Evolutionary conservation across 2,113 vertebrate species (phyloP), one percentile per base, ranked within the genome.

Genomic region (Anarrhichthys ocellatus): DNA sequence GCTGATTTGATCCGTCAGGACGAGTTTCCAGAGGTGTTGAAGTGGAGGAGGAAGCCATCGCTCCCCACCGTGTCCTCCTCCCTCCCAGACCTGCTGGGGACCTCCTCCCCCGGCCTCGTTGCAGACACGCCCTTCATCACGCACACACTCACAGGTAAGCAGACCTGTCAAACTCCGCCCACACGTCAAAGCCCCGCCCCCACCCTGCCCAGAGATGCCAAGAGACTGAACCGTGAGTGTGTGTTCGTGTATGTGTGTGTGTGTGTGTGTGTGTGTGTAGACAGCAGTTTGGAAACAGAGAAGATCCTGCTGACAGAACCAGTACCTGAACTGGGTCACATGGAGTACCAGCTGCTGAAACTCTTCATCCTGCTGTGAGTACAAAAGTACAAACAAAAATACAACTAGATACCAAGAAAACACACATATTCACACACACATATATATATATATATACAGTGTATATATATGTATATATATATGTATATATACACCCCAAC

Each of bases 41-140:
- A 97, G 81, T 98, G 97, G 97, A 91, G 96, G 88, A 97, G 97
- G 91, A 97, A 96, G 86, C 94, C 96, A 2, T 96, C 96, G 0
- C 94, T 96, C 0, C 74, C 92, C 0, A 92, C 94, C 0, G 88
- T 92, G 40, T 92, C 92, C 27, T 91, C 90, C 0, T 93, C 92
- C 0, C 89, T 92, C 36, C 92, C 92, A 0, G 96, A 97, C 44
- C 91, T 97, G 85, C 93, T 96, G 87, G 95, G 93, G 42, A 85
- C 92, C 42, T 96, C 96, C 0, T 52, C 95, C 84, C 95, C 95
- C 90, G 89, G 93, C 89, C 93, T 96, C 83, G 93, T 91, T 0
- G 1, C 95, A 1, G 91, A 85, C 40, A 32, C 80, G 0, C 44
- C 92, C 44, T 92, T 91, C 85, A 88, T 68, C 76, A 34, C 80